Conservation (phyloP, 2,888 invertebrate species). For the Synanthedon myopaeformis region DNA sequence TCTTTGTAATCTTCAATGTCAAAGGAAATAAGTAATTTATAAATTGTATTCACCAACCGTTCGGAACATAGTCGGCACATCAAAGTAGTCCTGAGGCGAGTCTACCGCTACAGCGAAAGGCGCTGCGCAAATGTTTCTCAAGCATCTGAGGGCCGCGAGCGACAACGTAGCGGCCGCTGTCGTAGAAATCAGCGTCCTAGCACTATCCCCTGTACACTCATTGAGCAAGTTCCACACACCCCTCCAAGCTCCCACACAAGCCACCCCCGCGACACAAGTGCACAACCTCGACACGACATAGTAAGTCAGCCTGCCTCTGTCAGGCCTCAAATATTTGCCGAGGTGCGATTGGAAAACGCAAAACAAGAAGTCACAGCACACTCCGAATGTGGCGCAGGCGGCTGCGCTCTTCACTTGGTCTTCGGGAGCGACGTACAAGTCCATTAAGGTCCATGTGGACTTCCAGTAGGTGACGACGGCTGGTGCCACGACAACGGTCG, state of each 20-base stretch:
- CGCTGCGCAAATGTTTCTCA: conserved; percentile 85
- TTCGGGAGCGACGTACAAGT: conserved; percentile 76
- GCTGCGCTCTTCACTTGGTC: conserved; percentile 72
- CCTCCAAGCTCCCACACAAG: conserved; percentile 90
- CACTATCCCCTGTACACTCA: conserved; percentile 74
- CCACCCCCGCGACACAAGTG: conserved; percentile 80
- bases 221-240: conserved; percentile 86
- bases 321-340: conserved; percentile 69
- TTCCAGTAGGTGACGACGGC: conserved; percentile 89
- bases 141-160: conserved; percentile 75
- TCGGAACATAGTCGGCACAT: conserved; percentile 87
- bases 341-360: conserved; percentile 76
- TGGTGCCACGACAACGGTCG: conserved; percentile 80
- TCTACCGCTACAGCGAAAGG: conserved; percentile 85
- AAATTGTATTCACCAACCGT: conserved; percentile 72
- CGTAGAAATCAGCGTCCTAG: conserved; percentile 71
- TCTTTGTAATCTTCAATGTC: too few relatives aligned
- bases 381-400: conserved; percentile 77
- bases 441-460: conserved; percentile 86
- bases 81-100: conserved; percentile 81
- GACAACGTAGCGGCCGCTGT: conserved; percentile 76
- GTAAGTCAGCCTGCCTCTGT: conserved; percentile 75
- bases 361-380: conserved; percentile 77
- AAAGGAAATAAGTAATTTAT: neutral
- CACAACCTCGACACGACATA: conserved; percentile 79